Evolutionary conservation across 2,888 invertebrate species (phyloP).

Genomic region (Thymelicus acteon): DNA sequence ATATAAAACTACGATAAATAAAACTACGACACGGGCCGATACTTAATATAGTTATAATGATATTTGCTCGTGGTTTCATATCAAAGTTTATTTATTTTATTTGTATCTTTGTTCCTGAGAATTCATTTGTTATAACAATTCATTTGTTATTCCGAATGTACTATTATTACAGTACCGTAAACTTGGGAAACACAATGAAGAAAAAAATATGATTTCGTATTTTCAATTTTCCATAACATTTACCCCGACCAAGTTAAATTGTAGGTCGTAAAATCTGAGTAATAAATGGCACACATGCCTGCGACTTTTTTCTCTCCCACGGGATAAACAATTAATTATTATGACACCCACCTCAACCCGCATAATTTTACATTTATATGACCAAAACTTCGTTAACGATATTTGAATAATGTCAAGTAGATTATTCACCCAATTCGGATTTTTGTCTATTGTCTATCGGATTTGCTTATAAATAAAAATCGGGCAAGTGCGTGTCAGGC

Average conservation of each 20-base stretch:
- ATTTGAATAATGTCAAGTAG: constrained; percentile 1
- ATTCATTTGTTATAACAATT: too few species aligned
- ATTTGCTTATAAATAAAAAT: neutral
- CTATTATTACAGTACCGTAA: neutral
- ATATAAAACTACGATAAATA: too few species aligned
- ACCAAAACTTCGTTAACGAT: neutral
- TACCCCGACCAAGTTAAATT: constrained; percentile 16
- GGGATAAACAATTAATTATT: constrained; percentile 47
- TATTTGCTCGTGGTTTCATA: too few species aligned
- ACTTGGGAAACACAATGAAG: neutral
- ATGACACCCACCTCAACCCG: constrained; percentile 35
- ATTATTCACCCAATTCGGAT: neutral
- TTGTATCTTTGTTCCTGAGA: too few species aligned
- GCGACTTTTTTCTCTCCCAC: constrained; percentile 43
- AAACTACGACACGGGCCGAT: too few species aligned
- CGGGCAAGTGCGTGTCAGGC: too few species aligned
- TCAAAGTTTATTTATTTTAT: too few species aligned
- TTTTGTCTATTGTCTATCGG: neutral
- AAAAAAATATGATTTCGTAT: neutral
- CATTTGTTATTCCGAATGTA: too few species aligned
- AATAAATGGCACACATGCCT: constrained; percentile 43
- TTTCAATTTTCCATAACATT: constrained; percentile 21
- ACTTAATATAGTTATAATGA: too few species aligned
- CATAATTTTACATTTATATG: constrained; percentile 45
- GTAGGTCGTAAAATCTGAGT: constrained; percentile 25